A percentile compares a stretch with the other conserved stretches of the same genome.
Conservation (phyloP, 2,797 vertebrate genomes). For the Antennarius maculatus region DNA sequence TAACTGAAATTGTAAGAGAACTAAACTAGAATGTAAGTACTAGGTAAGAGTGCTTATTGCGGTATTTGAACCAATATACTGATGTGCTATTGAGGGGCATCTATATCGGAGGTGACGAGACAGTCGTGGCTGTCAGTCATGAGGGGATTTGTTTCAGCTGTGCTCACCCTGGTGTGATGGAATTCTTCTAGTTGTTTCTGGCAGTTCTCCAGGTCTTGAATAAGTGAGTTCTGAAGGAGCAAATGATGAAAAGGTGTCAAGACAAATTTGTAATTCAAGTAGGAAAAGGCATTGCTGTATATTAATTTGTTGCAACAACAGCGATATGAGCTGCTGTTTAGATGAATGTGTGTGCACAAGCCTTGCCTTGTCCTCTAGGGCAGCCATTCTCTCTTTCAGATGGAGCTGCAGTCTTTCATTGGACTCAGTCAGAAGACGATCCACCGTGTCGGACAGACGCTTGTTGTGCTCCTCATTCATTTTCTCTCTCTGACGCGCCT, state of each 20-base stretch:
- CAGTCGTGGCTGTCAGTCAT: background rate
- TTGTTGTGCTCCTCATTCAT: slow-evolving; percentile 99
- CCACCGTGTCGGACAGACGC: slow-evolving; percentile 93
- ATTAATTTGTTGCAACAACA: slow-evolving; percentile 26
- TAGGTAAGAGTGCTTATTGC: background rate
- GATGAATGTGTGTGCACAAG: slow-evolving; percentile 25
- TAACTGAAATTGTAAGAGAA: no score
- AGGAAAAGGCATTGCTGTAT: background rate
- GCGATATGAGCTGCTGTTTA: slow-evolving; percentile 20
- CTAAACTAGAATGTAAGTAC: background rate
- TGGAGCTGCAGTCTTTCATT: slow-evolving; percentile 95
- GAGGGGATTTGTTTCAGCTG: background rate
- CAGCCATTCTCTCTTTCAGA: slow-evolving; percentile 95
- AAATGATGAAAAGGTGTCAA: slow-evolving; percentile 17
- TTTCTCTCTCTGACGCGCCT: slow-evolving; percentile 95
- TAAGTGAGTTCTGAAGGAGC: slow-evolving; percentile 87
- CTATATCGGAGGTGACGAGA: background rate
- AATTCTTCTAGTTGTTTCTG: slow-evolving; percentile 95
- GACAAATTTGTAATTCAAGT: slow-evolving; percentile 9
- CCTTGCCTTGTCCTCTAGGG: slow-evolving; percentile 93
- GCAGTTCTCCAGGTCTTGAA: slow-evolving; percentile 93
- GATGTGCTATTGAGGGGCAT: background rate
- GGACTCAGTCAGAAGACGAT: slow-evolving; percentile 93
- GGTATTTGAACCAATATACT: background rate
- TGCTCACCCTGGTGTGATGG: slow-evolving; percentile 90